Evolutionary conservation across 2,113 vertebrate species (phyloP).

Genomic region (Ceyx melanurus): DNA sequence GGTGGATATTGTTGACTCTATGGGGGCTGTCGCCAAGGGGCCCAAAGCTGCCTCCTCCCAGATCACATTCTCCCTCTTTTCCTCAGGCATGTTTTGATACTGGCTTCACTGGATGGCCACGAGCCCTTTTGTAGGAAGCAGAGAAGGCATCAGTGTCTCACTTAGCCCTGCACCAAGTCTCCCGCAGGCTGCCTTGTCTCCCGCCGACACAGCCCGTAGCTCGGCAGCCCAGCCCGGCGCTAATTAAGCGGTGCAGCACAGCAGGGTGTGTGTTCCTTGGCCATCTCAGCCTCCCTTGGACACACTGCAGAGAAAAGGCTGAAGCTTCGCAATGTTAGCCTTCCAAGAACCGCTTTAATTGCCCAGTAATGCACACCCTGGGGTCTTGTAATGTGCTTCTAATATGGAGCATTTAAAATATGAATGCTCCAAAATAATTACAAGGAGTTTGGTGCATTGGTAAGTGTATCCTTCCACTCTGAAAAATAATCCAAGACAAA

Average conservation of each 20-base stretch:
- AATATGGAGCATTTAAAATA: constrained; percentile 54
- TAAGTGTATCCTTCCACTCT: constrained; percentile 3
- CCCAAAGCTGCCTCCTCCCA: not conserved
- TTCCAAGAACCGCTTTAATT: constrained; percentile 60
- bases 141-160: not conserved
- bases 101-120: not conserved
- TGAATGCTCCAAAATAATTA: constrained; percentile 46
- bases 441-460: constrained; percentile 17
- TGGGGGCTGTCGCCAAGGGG: not conserved
- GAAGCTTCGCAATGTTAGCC: constrained; percentile 11
- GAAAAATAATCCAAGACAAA: not conserved
- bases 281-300: constrained; percentile 20
- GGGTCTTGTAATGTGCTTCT: constrained; percentile 65
- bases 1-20: not conserved
- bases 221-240: not conserved
- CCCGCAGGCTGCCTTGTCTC: not conserved
- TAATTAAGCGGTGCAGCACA: not conserved
- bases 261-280: constrained; percentile 38
- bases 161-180: not conserved
- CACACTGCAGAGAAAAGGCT: constrained; percentile 29
- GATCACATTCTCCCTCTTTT: not conserved
- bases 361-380: constrained; percentile 67
- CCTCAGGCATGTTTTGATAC: not conserved
- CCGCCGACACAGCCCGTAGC: not conserved
- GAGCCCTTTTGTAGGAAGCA: not conserved